Evolutionary conservation across 2,113 vertebrate species (phyloP).

Genomic region (Pongo pygmaeus): DNA sequence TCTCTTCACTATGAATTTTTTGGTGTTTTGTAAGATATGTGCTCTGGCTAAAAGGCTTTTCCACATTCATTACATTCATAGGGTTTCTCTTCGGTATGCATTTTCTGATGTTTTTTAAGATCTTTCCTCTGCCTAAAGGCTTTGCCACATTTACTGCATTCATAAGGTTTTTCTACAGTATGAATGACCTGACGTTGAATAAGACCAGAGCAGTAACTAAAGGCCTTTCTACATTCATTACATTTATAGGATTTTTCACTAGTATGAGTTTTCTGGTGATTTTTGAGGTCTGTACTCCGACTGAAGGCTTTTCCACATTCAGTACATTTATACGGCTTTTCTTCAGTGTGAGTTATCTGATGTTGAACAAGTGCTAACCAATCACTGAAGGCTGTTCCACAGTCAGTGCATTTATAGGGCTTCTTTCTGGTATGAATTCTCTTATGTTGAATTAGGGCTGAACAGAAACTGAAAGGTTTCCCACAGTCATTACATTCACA

Average conservation of each 20-base stretch:
- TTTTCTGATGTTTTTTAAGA: conserved; percentile 11
- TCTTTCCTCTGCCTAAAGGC: background rate
- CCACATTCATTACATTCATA: background rate
- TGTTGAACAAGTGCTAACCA: background rate
- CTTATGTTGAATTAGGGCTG: background rate
- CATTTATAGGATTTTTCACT: conserved; percentile 2
- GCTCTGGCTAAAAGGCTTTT: conserved; percentile 1
- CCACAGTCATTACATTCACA: background rate
- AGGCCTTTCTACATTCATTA: background rate
- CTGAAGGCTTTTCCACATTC: background rate
- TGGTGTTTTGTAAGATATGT: background rate
- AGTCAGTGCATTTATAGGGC: background rate
- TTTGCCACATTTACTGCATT: background rate
- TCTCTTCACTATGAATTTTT: background rate
- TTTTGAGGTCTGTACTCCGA: background rate
- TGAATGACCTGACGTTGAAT: background rate
- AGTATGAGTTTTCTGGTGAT: background rate
- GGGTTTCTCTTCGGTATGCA: background rate
- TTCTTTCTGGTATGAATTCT: background rate
- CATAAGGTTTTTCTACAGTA: background rate
- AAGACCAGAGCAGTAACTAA: background rate
- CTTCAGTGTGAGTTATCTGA: background rate
- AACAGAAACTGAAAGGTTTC: background rate
- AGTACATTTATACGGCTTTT: background rate
- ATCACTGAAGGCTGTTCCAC: background rate